Conservation (phyloP, 1,140 invertebrate species). For the Drosophila eugracilis region DNA sequence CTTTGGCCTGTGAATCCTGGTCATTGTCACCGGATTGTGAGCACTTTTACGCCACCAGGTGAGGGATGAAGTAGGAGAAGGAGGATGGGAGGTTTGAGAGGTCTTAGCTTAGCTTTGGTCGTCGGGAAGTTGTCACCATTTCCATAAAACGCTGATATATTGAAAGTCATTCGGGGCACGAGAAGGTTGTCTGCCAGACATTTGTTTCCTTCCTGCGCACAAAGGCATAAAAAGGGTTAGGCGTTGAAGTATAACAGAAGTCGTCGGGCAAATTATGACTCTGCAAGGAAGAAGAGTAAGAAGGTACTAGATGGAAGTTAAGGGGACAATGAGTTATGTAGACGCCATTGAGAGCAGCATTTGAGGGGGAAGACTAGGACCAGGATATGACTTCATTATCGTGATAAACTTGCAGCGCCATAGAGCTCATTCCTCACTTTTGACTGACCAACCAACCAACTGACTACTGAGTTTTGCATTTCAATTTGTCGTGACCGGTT, state of each 20-base stretch:
- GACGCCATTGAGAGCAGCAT: conserved; percentile 49
- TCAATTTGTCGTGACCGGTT: conserved; percentile 52
- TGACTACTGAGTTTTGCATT: conserved; percentile 20
- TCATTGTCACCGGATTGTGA: conserved; percentile 53
- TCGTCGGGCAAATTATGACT: conserved; percentile 77
- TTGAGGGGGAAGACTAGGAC: conserved; percentile 1
- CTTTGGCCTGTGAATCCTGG: conserved; percentile 40
- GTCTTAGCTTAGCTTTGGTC: conserved; percentile 19
- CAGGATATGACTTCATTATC: conserved; percentile 78
- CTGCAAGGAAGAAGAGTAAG: not conserved
- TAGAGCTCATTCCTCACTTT: conserved; percentile 48
- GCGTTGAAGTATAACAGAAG: conserved; percentile 66
- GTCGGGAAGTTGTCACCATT: conserved; percentile 73
- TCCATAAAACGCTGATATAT: conserved; percentile 78
- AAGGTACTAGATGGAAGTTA: conserved; percentile 7
- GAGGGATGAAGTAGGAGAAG: not conserved
- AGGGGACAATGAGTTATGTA: conserved; percentile 63
- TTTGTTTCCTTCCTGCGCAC: conserved; percentile 75
- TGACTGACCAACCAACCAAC: conserved; percentile 17
- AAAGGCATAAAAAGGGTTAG: conserved; percentile 53
- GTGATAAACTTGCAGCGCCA: conserved; percentile 68
- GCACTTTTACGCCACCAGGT: conserved; percentile 22
- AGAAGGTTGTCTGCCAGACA: conserved; percentile 56
- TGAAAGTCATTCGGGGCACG: conserved; percentile 76
- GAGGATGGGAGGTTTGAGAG: conserved; percentile 1